Evolutionary conservation across 2,113 vertebrate species (phyloP).

Genomic region (Eurypyga helias): DNA sequence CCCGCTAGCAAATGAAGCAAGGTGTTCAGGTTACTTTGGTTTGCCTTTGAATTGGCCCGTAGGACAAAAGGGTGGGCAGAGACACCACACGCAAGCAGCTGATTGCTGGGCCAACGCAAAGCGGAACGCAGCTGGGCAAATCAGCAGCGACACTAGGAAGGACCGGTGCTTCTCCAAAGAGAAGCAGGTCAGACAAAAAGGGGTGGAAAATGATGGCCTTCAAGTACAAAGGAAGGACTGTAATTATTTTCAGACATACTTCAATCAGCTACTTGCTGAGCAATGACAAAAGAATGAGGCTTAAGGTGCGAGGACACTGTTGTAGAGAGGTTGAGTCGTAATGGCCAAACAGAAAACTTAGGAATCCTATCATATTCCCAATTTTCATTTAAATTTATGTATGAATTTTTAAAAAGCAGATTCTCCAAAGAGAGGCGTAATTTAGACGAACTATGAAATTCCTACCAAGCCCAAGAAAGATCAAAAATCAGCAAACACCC

Average conservation of each 20-base stretch:
- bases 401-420: background rate
- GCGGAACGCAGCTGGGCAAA: background rate
- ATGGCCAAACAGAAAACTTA: background rate
- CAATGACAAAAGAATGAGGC: background rate
- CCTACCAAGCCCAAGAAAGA: background rate
- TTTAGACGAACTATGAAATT: background rate
- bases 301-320: background rate
- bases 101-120: background rate
- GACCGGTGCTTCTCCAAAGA: background rate
- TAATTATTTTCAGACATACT: background rate
- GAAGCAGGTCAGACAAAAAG: background rate
- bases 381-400: background rate
- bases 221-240: background rate
- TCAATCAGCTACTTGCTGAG: background rate
- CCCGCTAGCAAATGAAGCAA: background rate
- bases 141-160: background rate
- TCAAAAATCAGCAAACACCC: background rate
- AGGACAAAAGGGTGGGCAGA: background rate
- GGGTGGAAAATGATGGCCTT: background rate
- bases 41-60: background rate
- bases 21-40: background rate
- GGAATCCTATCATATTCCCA: background rate
- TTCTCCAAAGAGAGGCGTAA: background rate
- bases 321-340: background rate
- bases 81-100: background rate